phyloP scores from a whole-genome alignment of 1,140 invertebrate genomes.

The Drosophila seguyi region DNA sequence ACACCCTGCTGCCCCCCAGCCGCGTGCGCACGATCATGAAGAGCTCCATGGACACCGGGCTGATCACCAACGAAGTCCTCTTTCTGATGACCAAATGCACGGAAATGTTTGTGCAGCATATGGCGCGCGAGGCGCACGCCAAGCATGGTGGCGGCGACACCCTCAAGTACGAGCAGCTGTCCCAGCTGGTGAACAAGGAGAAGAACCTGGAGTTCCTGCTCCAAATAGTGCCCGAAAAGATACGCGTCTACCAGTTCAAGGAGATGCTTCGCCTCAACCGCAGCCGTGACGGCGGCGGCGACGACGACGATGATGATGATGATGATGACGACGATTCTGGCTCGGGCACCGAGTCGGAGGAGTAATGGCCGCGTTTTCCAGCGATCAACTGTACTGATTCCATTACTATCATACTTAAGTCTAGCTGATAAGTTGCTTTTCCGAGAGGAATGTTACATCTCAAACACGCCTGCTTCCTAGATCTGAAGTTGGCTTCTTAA shows the following conservation, averaged over 20 bases:
- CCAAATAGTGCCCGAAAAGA: conserved; percentile 82
- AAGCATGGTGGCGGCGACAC: conserved; percentile 40
- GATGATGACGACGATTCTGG: conserved; percentile 18
- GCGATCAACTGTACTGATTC: conserved; percentile 1
- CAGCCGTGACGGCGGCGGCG: conserved; percentile 34
- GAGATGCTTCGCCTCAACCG: conserved; percentile 73
- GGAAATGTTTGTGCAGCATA: conserved; percentile 76
- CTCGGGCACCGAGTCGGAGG: conserved; percentile 27
- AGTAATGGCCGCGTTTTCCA: not conserved
- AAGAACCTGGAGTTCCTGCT: conserved; percentile 76
- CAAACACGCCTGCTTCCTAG: not conserved
- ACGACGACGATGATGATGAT: conserved; percentile 40
- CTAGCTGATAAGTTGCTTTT: conserved; percentile 10
- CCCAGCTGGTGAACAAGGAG: conserved; percentile 72
- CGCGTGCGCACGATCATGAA: conserved; percentile 82
- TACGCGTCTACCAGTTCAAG: conserved; percentile 77
- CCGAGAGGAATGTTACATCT: not conserved
- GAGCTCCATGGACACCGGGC: conserved; percentile 78
- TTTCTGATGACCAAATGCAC: conserved; percentile 78
- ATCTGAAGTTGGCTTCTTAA: not conserved
- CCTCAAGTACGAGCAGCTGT: conserved; percentile 75
- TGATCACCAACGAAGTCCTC: conserved; percentile 77
- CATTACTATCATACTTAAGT: conserved; percentile 1
- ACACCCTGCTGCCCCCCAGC: conserved; percentile 70
- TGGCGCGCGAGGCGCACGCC: conserved; percentile 68